A percentile compares a stretch with the other conserved stretches of the same genome.
Evolutionary conservation across 2,113 vertebrate genomes (phyloP).

Genomic region (Poeciliopsis occidentalis): DNA sequence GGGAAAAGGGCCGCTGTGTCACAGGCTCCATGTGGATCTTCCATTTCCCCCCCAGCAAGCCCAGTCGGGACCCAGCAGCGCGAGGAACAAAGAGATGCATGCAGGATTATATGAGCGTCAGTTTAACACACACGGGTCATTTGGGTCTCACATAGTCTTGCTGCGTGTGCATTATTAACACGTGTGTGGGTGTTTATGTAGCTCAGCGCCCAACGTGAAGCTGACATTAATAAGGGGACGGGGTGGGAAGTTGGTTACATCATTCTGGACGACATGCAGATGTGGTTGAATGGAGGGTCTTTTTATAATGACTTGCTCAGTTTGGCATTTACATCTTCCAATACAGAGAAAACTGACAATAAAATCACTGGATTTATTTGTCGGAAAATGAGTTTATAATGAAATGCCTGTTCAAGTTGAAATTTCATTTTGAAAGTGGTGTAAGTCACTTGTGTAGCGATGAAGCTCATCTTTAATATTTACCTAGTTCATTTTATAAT

Average conservation of each 20-base stretch:
- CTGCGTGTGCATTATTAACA: slow-evolving; percentile 79
- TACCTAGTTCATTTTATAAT: slow-evolving; percentile 37
- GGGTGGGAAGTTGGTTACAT: slow-evolving; percentile 77
- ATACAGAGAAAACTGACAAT: slow-evolving; percentile 29
- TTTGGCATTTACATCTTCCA: slow-evolving; percentile 45
- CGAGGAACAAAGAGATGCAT: slow-evolving; percentile 47
- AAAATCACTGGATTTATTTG: slow-evolving; percentile 47
- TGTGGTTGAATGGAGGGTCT: slow-evolving; percentile 67
- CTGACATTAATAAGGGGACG: slow-evolving; percentile 80
- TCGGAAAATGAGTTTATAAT: slow-evolving; percentile 13
- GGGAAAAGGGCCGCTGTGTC: slow-evolving; percentile 64
- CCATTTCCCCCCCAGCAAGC: slow-evolving; percentile 60
- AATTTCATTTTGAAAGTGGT: too few species aligned
- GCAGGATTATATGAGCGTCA: slow-evolving; percentile 72
- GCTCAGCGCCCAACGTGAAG: slow-evolving; percentile 70
- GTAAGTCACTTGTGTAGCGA: not conserved
- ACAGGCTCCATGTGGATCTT: slow-evolving; percentile 77
- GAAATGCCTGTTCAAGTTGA: not conserved
- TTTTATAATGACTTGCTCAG: slow-evolving; percentile 34
- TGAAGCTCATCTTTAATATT: not conserved
- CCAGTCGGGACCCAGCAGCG: slow-evolving; percentile 57
- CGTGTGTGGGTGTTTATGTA: slow-evolving; percentile 80
- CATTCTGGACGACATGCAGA: slow-evolving; percentile 73
- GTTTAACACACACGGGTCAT: slow-evolving; percentile 76
- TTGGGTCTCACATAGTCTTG: slow-evolving; percentile 70